Conservation (phyloP, 1,140 invertebrate species). For the Belonocnema kinseyi region DNA sequence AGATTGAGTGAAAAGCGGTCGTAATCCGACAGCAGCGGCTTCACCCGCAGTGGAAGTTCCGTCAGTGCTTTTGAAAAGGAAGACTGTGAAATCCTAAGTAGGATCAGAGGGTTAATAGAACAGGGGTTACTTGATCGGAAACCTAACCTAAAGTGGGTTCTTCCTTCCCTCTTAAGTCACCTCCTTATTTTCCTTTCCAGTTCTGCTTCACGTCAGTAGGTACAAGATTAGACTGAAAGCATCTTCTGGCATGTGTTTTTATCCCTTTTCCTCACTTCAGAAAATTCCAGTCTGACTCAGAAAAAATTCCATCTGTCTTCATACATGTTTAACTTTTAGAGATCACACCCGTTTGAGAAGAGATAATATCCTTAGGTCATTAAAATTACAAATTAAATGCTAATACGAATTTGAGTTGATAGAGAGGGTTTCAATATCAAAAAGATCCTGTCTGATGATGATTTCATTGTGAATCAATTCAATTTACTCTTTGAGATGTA, state of each 20-base stretch:
- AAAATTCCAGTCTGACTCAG: neutral
- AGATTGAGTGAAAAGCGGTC: conserved; percentile 34
- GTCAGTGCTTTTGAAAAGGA: conserved; percentile 46
- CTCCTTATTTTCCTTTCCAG: conserved; percentile 21
- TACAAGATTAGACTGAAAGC: conserved; percentile 9
- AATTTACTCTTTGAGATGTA: neutral
- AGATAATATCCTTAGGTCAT: too few species aligned
- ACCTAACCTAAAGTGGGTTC: conserved; percentile 28
- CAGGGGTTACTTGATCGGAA: conserved; percentile 31
- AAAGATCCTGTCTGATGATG: too few species aligned
- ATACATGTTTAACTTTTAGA: too few species aligned
- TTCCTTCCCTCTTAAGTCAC: conserved; percentile 29
- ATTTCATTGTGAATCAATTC: too few species aligned
- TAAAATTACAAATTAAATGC: too few species aligned
- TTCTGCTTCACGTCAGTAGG: neutral
- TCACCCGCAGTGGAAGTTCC: conserved; percentile 44
- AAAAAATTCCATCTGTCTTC: neutral
- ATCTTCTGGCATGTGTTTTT: conserved; percentile 20
- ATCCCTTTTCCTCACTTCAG: conserved; percentile 18
- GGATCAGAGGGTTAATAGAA: conserved; percentile 54
- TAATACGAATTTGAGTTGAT: too few species aligned
- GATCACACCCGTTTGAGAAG: too few species aligned
- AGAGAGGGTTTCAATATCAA: too few species aligned
- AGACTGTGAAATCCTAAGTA: conserved; percentile 57
- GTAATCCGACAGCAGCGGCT: conserved; percentile 5